phyloP scores from a whole-genome alignment of 2,113 vertebrate genomes.

The Hemiprocne comata region DNA sequence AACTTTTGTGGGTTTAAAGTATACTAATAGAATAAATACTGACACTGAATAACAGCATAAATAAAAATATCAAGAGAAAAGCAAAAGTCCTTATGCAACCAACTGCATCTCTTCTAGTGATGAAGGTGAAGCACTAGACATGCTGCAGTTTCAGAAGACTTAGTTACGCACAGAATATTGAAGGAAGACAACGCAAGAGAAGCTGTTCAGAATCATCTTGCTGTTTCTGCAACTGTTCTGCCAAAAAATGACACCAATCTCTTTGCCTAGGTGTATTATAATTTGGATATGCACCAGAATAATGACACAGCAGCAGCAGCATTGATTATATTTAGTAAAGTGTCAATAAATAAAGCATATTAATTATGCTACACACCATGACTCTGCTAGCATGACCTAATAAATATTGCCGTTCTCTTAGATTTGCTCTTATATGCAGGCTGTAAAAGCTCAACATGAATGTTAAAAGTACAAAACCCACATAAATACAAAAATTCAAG shows the following conservation, averaged over 20 bases:
- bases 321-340: background rate
- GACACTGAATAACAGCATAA: background rate
- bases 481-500: background rate
- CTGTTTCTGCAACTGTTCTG: background rate
- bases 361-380: background rate
- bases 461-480: background rate
- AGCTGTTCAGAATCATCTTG: background rate
- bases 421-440: background rate
- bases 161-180: background rate
- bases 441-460: background rate
- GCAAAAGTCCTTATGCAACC: background rate
- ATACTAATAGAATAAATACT: slow-evolving; percentile 6
- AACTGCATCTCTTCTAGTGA: background rate
- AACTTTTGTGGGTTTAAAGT: slow-evolving; percentile 1
- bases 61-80: background rate
- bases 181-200: background rate
- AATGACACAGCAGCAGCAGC: background rate
- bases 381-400: background rate
- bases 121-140: background rate
- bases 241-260: background rate
- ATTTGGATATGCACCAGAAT: background rate
- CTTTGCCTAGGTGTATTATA: background rate
- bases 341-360: background rate
- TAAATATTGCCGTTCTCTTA: background rate
- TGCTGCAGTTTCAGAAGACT: background rate